phyloP scores from a whole-genome alignment of 1,140 invertebrate species.

The Mycetomoellerius zeteki region DNA sequence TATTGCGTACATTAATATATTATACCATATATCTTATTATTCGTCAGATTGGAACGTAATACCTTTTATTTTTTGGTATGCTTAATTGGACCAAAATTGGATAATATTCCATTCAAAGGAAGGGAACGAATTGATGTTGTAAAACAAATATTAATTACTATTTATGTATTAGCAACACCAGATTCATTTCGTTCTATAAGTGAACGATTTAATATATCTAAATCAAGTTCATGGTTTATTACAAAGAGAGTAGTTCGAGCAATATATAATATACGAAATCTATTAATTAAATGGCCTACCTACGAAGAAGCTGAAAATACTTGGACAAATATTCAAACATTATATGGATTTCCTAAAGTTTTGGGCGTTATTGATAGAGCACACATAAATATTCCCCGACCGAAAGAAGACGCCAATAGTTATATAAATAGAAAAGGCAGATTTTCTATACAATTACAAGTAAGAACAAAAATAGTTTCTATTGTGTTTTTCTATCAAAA shows the following conservation, averaged over 20 bases:
- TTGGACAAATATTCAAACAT: slow-evolving; percentile 9
- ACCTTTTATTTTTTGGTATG: neutral
- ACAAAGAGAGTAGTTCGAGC: neutral
- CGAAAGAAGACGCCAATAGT: neutral
- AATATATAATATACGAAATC: slow-evolving; percentile 21
- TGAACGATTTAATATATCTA: slow-evolving; percentile 5
- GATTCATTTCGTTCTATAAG: slow-evolving; percentile 9
- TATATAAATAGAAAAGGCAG: slow-evolving; percentile 35
- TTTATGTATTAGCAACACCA: slow-evolving; percentile 17
- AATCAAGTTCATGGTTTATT: slow-evolving; percentile 3
- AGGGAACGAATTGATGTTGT: neutral
- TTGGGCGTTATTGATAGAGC: slow-evolving; percentile 13
- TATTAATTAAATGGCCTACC: slow-evolving; percentile 15
- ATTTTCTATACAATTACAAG: slow-evolving; percentile 19
- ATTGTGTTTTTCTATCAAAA: neutral
- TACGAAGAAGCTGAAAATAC: slow-evolving; percentile 1
- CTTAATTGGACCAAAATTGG: slow-evolving; percentile 21
- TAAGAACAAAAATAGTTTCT: neutral
- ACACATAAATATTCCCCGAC: neutral
- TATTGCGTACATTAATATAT: no score
- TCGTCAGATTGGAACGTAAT: neutral
- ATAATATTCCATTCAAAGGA: neutral
- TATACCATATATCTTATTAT: no score
- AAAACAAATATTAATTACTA: slow-evolving; percentile 26
- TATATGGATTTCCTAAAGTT: slow-evolving; percentile 22